Conservation (phyloP, 1,140 invertebrate species). For the Radopholus similis region DNA sequence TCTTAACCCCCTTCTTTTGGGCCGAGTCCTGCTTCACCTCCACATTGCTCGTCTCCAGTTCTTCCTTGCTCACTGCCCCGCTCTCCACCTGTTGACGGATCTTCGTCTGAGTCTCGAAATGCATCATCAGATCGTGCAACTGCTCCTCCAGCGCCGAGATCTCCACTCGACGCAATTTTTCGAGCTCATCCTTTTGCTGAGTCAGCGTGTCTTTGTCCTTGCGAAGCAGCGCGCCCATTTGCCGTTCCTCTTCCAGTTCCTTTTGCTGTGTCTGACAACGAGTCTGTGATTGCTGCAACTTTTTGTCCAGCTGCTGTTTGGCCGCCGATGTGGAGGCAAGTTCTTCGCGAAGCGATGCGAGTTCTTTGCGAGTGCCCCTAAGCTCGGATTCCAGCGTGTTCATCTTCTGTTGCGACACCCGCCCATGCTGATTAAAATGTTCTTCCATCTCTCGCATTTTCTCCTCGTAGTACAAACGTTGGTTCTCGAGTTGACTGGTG, state of each 20-base stretch:
- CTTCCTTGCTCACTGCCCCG: constrained; percentile 23
- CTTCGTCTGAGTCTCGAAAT: constrained; percentile 74
- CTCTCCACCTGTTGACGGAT: constrained; percentile 32
- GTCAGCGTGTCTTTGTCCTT: constrained; percentile 77
- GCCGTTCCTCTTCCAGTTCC: constrained; percentile 75
- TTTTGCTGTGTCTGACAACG: constrained; percentile 65
- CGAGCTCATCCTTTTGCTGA: constrained; percentile 65
- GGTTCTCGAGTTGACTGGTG: constrained; percentile 91
- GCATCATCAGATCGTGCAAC: constrained; percentile 90
- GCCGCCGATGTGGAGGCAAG: constrained; percentile 41
- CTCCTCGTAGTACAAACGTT: constrained; percentile 86
- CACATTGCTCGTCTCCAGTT: constrained; percentile 6
- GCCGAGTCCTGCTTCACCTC: background rate
- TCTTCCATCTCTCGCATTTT: constrained; percentile 69
- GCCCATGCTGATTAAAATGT: constrained; percentile 61
- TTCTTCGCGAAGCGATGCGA: constrained; percentile 22
- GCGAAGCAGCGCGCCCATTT: constrained; percentile 72
- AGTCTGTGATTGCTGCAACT: constrained; percentile 66
- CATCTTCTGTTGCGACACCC: constrained; percentile 57
- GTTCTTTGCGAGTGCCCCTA: constrained; percentile 22
- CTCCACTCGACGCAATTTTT: constrained; percentile 64
- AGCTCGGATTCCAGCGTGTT: constrained; percentile 25
- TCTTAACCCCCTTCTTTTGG: background rate
- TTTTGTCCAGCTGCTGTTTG: constrained; percentile 58
- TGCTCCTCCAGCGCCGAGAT: constrained; percentile 81